These are phyloP conservation scores for Toxotes jaculatrix DNA, from an alignment of 2,113 vertebrate species.

Conservation along the genomic window DNA sequence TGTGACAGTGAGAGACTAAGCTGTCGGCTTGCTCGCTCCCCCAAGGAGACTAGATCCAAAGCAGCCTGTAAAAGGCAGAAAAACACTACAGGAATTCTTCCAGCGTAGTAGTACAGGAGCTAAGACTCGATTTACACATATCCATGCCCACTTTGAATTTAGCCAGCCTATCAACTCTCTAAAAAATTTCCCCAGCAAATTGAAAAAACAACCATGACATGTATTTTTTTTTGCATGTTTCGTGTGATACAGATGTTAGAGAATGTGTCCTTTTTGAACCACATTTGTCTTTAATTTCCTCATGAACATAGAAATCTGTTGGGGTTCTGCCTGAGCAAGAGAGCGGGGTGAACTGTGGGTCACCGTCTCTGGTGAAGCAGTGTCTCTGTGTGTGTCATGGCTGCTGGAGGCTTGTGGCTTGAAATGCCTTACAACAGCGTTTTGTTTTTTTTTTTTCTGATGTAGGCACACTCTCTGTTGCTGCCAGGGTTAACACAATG, in stretches of 20 bases:
- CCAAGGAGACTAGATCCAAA: constrained; percentile 25
- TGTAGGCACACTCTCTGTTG: background rate
- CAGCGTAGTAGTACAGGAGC: background rate
- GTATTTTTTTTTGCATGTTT: background rate
- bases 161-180: background rate
- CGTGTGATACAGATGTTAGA: background rate
- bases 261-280: background rate
- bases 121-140: background rate
- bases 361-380: constrained; percentile 6
- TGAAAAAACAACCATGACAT: background rate
- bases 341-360: constrained; percentile 35
- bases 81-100: background rate
- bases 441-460: background rate
- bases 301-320: background rate
- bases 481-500: background rate
- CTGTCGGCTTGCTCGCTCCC: constrained; percentile 30
- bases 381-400: constrained; percentile 27
- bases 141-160: background rate
- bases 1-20: constrained; percentile 68
- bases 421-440: constrained; percentile 3
- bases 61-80: constrained; percentile 34
- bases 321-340: background rate
- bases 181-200: background rate
- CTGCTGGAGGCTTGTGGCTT: constrained; percentile 17
- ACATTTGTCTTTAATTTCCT: background rate